Evolutionary conservation across 1,140 invertebrate genomes (phyloP).

Genomic region (Ylistrum balloti): DNA sequence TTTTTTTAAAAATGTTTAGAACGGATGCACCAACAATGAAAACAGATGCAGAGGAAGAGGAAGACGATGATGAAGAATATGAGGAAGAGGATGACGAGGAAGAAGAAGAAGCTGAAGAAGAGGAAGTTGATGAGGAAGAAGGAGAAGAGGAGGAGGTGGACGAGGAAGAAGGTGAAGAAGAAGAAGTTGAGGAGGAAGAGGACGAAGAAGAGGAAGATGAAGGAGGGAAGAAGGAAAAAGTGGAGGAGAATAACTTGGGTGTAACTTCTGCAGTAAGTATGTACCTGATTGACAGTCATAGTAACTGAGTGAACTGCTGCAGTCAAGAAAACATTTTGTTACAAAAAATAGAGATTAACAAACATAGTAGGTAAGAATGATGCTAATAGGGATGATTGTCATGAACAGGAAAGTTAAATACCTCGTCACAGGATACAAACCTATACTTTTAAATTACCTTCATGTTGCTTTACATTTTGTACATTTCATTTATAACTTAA

Average conservation of each 20-base stretch:
- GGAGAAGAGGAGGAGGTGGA: constrained; percentile 48
- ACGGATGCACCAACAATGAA: constrained; percentile 35
- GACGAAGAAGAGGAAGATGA: constrained; percentile 20
- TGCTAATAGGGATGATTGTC: too few species aligned
- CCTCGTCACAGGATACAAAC: too few species aligned
- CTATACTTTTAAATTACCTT: too few species aligned
- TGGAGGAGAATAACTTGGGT: constrained; percentile 20
- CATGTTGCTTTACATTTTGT: too few species aligned
- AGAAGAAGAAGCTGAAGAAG: constrained; percentile 50
- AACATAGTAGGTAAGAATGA: too few species aligned
- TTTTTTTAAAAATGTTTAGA: neutral
- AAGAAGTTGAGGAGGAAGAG: constrained; percentile 25
- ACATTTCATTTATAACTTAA: too few species aligned
- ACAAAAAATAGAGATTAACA: too few species aligned
- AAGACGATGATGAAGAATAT: constrained; percentile 9
- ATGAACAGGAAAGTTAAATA: too few species aligned
- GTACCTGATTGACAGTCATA: too few species aligned
- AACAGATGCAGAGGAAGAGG: constrained; percentile 41
- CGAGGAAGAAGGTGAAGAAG: constrained; percentile 43
- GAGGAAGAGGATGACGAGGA: constrained; percentile 34
- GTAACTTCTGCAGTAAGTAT: constrained; percentile 4
- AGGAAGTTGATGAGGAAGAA: neutral
- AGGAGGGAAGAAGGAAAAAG: constrained; percentile 27
- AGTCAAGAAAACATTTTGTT: too few species aligned
- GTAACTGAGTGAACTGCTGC: too few species aligned